Base-by-base conservation (phyloP, 2,888 invertebrate species). In the Parelbella ahira region DNA sequence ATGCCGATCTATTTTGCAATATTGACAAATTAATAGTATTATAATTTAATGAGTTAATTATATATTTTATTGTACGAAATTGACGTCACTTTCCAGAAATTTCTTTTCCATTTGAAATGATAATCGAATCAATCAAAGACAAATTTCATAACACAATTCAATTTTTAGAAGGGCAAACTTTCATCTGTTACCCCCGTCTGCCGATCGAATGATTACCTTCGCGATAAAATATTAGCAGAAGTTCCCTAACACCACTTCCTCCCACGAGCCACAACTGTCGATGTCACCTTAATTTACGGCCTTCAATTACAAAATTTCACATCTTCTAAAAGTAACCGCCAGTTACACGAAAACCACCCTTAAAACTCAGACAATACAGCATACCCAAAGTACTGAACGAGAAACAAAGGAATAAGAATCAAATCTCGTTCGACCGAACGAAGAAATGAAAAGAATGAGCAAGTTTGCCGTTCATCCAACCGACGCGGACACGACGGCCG, bases 251-350 rank as follows among this genome's bases (percentile, higher is more conserved):
- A 50, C 44, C 54, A 53, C 55, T 54, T 70, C 66, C 48, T 49
- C 50, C 51, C 66, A 56, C 63, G 68, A 66, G 81, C 76, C 83
- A 76, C 87, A 87, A 88, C 83, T 88, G 88, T 81, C 84, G 84
- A 75, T 88, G 88, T 88, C 88, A 88, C 87, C 81, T 88, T 87
- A 88, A 88, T 88, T 88, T 88, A 88, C 86, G 83, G 69, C 77
- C 74, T 76, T 77, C 86, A 88, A 88, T 88, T 88, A 88, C 84
- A 83, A 87, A 87, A 3, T 74, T 83, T 79, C 64, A 75, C 75
- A 78, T 77, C 71, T 63, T 59, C 60, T 48, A 30, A 50, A 50
- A 49, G 39, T 37, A 4, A 21, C 25, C n/a, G 18, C 24, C 10
- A 29, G 42, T 30, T 27, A 42, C 28, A 36, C 19, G 8, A 27